Conservation (phyloP, 1,140 invertebrate genomes). For the Orchesella cincta region DNA sequence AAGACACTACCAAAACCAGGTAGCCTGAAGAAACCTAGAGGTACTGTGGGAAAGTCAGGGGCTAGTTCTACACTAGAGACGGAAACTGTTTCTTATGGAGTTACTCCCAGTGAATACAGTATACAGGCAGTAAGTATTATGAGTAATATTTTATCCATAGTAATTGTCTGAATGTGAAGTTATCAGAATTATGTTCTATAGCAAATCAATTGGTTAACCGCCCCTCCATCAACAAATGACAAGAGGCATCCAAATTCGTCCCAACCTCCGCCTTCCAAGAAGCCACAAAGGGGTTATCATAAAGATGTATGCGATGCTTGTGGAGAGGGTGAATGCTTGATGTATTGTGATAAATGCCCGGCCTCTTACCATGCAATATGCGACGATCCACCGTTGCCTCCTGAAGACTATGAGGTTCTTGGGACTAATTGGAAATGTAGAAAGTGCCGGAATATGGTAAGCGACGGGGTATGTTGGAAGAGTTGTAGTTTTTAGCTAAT, state of each 20-base stretch:
- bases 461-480: no score
- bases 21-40: no score
- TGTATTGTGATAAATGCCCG: slow-evolving; percentile 24
- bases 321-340: slow-evolving; percentile 5
- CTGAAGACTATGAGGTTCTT: slow-evolving; percentile 3
- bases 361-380: slow-evolving; percentile 14
- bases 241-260: neutral
- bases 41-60: neutral
- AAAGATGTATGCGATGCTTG: slow-evolving; percentile 25
- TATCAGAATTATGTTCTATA: neutral
- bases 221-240: neutral
- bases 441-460: slow-evolving; percentile 1
- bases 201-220: slow-evolving; percentile 23
- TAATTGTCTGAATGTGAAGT: neutral
- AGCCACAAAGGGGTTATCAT: neutral
- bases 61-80: neutral
- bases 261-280: slow-evolving; percentile 7
- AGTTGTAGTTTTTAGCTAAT: no score
- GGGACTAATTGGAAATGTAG: slow-evolving; percentile 4
- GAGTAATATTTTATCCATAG: neutral
- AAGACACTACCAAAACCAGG: no score
- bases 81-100: neutral
- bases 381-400: slow-evolving; percentile 17
- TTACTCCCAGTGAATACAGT: neutral
- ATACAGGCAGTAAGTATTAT: slow-evolving; percentile 9